phyloP scores from a whole-genome alignment of 2,888 invertebrate genomes.

The Agrilus cyanescens region DNA sequence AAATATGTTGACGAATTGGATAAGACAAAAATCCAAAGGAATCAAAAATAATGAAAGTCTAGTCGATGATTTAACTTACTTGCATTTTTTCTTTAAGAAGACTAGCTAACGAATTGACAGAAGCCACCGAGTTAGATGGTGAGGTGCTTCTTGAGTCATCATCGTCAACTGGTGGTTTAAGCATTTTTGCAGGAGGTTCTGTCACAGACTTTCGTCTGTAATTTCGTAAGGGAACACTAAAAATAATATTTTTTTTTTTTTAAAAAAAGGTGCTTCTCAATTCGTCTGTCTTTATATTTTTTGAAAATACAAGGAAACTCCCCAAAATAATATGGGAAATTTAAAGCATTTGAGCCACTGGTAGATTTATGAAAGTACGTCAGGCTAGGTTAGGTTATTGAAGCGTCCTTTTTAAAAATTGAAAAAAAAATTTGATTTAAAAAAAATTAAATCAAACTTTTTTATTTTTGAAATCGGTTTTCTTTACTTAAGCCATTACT shows the following conservation, averaged over 20 bases:
- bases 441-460: too few relatives aligned
- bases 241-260: slow-evolving; percentile 2
- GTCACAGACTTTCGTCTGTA: slow-evolving; percentile 53
- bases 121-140: slow-evolving; percentile 68
- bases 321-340: too few relatives aligned
- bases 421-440: too few relatives aligned
- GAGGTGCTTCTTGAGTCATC: slow-evolving; percentile 49
- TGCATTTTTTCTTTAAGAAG: slow-evolving; percentile 72
- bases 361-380: too few relatives aligned
- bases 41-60: not conserved
- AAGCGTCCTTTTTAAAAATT: too few relatives aligned
- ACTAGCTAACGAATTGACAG: slow-evolving; percentile 74
- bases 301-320: too few relatives aligned
- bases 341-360: too few relatives aligned
- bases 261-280: too few relatives aligned
- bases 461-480: too few relatives aligned
- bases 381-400: too few relatives aligned
- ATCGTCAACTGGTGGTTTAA: slow-evolving; percentile 41
- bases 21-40: not conserved
- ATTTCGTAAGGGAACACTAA: slow-evolving; percentile 30
- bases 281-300: too few relatives aligned
- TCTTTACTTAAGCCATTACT: too few relatives aligned
- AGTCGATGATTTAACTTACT: slow-evolving; percentile 33
- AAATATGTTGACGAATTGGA: not conserved
- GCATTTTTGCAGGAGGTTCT: slow-evolving; percentile 39